These are phyloP conservation scores for Hirudinaria manillensis DNA, from an alignment of 2,888 invertebrate genomes.

Conservation along the genomic window DNA sequence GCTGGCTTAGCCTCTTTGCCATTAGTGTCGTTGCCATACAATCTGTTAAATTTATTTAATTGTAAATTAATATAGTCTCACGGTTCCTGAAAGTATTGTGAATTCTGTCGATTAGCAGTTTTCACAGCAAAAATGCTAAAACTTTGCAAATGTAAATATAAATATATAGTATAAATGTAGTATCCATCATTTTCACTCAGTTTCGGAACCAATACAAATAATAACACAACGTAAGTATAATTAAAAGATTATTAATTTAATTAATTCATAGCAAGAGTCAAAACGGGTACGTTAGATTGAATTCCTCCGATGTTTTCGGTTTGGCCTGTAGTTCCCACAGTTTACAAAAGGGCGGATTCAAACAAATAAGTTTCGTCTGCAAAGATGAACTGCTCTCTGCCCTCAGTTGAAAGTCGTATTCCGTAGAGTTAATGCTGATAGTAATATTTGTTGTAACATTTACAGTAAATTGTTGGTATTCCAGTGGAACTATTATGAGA, in stretches of 20 bases:
- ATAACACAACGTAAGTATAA: too few species aligned
- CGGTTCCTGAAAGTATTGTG: background rate
- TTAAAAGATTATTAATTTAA: too few species aligned
- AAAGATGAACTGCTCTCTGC: background rate
- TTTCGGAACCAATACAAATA: too few species aligned
- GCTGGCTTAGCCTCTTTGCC: constrained; percentile 10
- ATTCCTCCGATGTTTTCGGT: background rate
- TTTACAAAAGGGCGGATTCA: background rate
- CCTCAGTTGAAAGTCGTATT: background rate
- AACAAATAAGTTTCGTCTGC: constrained; percentile 2
- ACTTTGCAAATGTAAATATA: too few species aligned
- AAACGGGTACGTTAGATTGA: background rate
- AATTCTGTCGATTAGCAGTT: too few species aligned
- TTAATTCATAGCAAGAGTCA: background rate
- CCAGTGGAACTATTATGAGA: background rate
- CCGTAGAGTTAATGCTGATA: constrained; percentile 2
- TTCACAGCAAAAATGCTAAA: too few species aligned
- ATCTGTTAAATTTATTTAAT: constrained; percentile 9
- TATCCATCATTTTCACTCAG: too few species aligned
- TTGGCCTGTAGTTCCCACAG: constrained; percentile 5
- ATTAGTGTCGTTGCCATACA: constrained; percentile 15
- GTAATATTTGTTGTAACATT: constrained; percentile 15
- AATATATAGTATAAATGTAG: too few species aligned
- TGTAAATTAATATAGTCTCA: background rate
- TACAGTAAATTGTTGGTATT: constrained; percentile 9